These are phyloP conservation scores for Saccostrea cuccullata DNA, from an alignment of 1,140 invertebrate genomes.

Conservation along the genomic window DNA sequence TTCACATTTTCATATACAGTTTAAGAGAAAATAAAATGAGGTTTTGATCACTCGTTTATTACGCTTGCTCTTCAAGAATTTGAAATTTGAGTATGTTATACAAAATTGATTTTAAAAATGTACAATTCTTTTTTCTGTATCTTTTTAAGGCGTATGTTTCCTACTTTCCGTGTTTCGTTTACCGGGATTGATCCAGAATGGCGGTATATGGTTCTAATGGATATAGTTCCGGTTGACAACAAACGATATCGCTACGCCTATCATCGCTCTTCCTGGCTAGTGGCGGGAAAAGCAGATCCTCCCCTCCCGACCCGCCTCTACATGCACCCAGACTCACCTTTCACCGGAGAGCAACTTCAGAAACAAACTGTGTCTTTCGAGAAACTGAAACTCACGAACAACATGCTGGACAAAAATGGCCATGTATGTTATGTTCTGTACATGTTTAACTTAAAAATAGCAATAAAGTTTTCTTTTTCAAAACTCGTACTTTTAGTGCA, in stretches of 20 bases:
- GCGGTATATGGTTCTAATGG: slow-evolving; percentile 94
- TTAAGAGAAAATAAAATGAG: not conserved
- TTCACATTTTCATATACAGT: not conserved
- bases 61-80: too few species aligned
- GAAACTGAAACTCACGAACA: slow-evolving; percentile 99
- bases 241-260: slow-evolving; percentile 99
- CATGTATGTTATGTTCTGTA: slow-evolving; percentile 87
- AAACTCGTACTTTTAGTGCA: not conserved
- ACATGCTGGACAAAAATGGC: slow-evolving; percentile 98
- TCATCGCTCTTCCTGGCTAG: slow-evolving; percentile 92
- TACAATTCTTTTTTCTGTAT: not conserved
- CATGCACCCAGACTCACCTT: slow-evolving; percentile 98
- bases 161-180: slow-evolving; percentile 95
- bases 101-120: not conserved
- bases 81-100: too few species aligned
- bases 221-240: slow-evolving; percentile 97
- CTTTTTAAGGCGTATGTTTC: slow-evolving; percentile 96
- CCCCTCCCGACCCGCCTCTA: slow-evolving; percentile 91
- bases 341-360: slow-evolving; percentile 94
- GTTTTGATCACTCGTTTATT: too few species aligned
- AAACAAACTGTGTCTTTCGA: slow-evolving; percentile 99
- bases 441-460: not conserved
- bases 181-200: slow-evolving; percentile 84
- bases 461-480: not conserved
- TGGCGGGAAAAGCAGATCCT: slow-evolving; percentile 98